Base-by-base conservation (phyloP, 2,797 vertebrate genomes). In the Cirrhinus molitorella region DNA sequence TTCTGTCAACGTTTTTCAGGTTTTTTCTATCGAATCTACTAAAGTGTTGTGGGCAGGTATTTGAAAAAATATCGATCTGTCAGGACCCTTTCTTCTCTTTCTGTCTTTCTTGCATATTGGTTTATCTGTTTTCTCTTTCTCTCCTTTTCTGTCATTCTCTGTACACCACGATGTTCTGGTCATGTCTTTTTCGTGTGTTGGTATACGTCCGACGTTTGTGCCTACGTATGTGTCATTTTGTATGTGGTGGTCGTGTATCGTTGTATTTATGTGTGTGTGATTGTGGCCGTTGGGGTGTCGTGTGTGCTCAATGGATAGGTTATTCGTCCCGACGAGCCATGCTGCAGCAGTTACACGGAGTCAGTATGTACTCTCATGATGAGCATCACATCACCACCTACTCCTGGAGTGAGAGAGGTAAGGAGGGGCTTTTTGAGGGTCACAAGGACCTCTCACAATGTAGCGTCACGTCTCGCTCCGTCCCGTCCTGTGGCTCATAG, bases 291-390 rank as follows among this genome's bases (percentile, higher is more conserved):
- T 85, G 91, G 87, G 89, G 78, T 57, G 83, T 79, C 77, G 72
- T 84, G 79, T 81, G 66, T 83, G 25, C 73, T 85, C 57, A 40
- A 67, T 81, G 82, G 89, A 83, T 93, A 95, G 96, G 95, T 93
- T 94, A 95, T 94, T 89, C 95, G 86, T 96, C 96, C 93, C 95
- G 96, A 91, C 94, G 95, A 92, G 95, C 96, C 93, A 95, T 96
- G 96, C 95, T 96, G 89, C 97, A 97, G 93, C 97, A 97, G 93
- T 96, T 96, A 86, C 96, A 95, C 0, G 95, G 96, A 92, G 92
- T 96, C 94, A 95, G 95, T 94, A 93, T 96, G 93, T 96, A 96
- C 94, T 97, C 96, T 89, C 96, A 96, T 7, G 91, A 96, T 49
- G 93, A 97, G 87, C 91, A 91, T 92, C 95, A 94, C 94, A 89